Conservation (phyloP, 2,888 invertebrate genomes). For the Athalia cordata region DNA sequence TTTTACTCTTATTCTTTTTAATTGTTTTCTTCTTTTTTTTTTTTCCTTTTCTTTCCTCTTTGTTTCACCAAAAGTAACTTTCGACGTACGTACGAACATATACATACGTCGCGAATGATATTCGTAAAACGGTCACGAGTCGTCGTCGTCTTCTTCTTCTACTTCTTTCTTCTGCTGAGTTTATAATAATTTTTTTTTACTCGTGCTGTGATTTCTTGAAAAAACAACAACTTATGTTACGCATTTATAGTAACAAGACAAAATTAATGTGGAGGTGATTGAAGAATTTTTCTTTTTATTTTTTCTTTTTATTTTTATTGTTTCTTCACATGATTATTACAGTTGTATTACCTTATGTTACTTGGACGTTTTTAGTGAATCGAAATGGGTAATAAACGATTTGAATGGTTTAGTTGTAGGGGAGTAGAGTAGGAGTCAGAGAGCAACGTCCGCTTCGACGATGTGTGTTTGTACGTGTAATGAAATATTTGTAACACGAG, state of each 20-base stretch:
- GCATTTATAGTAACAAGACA: too few relatives aligned
- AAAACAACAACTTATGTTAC: too few relatives aligned
- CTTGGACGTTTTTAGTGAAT: constrained; percentile 19
- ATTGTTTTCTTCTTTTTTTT: neutral
- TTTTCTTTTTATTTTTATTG: neutral
- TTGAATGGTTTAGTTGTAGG: constrained; percentile 15
- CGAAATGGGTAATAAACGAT: constrained; percentile 37
- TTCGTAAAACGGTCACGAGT: constrained; percentile 25
- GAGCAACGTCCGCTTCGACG: constrained; percentile 35
- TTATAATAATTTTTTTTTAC: too few relatives aligned
- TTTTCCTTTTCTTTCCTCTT: constrained; percentile 6
- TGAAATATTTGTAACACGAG: constrained; percentile 33
- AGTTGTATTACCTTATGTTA: neutral
- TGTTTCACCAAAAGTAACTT: constrained; percentile 21
- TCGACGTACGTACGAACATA: too few relatives aligned
- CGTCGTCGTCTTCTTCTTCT: neutral
- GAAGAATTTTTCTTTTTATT: too few relatives aligned
- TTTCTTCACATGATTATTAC: neutral
- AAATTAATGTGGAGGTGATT: too few relatives aligned
- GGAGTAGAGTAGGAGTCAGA: constrained; percentile 37
- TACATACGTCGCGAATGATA: constrained; percentile 30
- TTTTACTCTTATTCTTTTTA: constrained; percentile 1
- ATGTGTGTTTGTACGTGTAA: constrained; percentile 24
- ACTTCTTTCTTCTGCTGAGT: neutral
- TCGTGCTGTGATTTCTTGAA: too few relatives aligned